Base-by-base conservation (phyloP, 2,797 vertebrate species). In the Mormyrops attenuatus region DNA sequence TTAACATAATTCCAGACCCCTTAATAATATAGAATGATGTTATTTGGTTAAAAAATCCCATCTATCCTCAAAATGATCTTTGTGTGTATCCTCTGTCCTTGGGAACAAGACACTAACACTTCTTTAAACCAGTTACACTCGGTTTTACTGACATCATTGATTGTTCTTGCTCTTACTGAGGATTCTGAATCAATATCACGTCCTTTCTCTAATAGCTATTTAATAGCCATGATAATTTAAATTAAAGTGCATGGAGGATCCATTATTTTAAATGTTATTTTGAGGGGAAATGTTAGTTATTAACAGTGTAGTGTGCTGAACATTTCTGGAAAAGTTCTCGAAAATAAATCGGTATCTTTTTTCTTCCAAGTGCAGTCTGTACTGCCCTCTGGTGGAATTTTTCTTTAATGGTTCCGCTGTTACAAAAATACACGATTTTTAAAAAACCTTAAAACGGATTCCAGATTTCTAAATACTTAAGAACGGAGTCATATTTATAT, bases 351-450 rank as follows among this genome's bases (percentile, higher is more conserved):
- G 26, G 26, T 15, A 38, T 6, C 13, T 15, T 44, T 73, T 57
- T 38, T 34, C 6, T 13, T 30, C 9, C n/a, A 52, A 86, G 52
- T 86, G 57, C n/a, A 60, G 89, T 89, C 44, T 89, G 15, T 73
- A 49, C 11, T 73, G 89, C 89, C 89, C 57, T 87, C 89, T 89
- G 50, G 57, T 89, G 89, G 89, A 89, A 2, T 7, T 17, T 53
- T n/a, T 82, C 41, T 41, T 44, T 82, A 20, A 82, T 73, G 30
- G 30, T 73, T 69, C 11, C 26, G 26, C 15, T 20, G 38, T 77
- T 44, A 80, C 38, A 80, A 80, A 80, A 80, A 44, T 73, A 34
- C 2, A 44, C 15, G 69, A 41, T 77, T 77, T 77, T 20, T 20
- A 20, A 6, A 22, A 17, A 73, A 15, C 30, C 66, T 17, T 38